A percentile compares a stretch with the other conserved stretches of the same genome.
phyloP scores from a whole-genome alignment of 2,888 invertebrate species.

The Hypomecis atomaria region DNA sequence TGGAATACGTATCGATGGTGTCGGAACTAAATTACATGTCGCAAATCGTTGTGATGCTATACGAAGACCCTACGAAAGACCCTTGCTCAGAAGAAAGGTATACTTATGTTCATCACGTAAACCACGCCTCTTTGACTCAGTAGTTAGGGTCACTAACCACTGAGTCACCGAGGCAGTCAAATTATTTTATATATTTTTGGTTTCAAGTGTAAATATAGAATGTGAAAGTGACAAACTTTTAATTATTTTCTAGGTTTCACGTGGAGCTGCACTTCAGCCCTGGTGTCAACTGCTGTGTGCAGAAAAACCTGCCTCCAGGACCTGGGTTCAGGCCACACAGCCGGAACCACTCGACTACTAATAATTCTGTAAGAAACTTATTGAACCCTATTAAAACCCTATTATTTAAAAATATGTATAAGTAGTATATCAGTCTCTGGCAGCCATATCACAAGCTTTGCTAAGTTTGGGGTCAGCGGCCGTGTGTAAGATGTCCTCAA shows the following conservation, averaged over 20 bases:
- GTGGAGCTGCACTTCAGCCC: slow-evolving; percentile 99
- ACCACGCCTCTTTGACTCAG: no score
- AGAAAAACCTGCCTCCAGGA: slow-evolving; percentile 96
- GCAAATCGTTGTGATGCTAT: slow-evolving; percentile 99
- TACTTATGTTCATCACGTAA: no score
- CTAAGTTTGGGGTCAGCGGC: no score
- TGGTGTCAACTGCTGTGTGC: slow-evolving; percentile 98
- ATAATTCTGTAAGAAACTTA: slow-evolving; percentile 72
- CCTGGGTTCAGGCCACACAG: slow-evolving; percentile 97
- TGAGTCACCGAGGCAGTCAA: no score
- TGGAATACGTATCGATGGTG: slow-evolving; percentile 99
- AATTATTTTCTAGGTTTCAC: slow-evolving; percentile 88
- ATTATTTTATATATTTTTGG: no score
- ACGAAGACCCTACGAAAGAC: slow-evolving; percentile 99
- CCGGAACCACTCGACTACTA: slow-evolving; percentile 90
- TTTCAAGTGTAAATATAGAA: not conserved
- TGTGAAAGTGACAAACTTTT: no score
- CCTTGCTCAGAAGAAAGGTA: slow-evolving; percentile 92
- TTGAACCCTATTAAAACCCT: no score
- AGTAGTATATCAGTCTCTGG: no score
- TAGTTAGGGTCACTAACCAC: no score
- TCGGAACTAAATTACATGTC: slow-evolving; percentile 99
- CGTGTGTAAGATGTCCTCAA: no score
- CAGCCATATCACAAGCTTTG: no score
- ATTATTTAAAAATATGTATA: no score